Conservation (phyloP, 2,113 vertebrate species). For the Mionectes macconnelli region DNA sequence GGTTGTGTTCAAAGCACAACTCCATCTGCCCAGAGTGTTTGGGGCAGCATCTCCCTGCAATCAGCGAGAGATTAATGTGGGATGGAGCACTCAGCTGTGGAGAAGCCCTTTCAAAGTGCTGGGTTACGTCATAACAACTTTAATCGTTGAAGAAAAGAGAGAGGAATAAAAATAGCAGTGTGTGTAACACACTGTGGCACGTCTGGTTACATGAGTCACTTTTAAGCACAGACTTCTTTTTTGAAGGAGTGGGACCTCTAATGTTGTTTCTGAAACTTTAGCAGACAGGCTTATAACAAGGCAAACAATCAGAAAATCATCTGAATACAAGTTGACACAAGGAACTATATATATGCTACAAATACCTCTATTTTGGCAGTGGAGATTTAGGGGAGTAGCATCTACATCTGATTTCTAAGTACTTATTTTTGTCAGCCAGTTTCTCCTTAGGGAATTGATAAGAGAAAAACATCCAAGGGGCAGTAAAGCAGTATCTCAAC, state of each 20-base stretch:
- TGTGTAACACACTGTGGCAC: neutral
- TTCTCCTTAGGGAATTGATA: neutral
- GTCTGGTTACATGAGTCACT: neutral
- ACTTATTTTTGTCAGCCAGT: neutral
- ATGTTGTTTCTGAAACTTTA: neutral
- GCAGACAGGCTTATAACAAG: neutral
- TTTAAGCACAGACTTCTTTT: neutral
- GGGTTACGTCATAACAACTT: neutral
- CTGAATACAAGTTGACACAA: neutral
- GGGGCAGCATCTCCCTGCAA: neutral
- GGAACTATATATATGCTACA: neutral
- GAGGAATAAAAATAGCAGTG: neutral
- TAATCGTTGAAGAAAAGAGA: neutral
- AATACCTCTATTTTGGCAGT: neutral
- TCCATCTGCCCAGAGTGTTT: fast-evolving
- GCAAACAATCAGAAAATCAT: neutral
- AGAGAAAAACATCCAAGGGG: neutral
- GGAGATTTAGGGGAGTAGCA: neutral
- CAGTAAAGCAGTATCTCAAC: neutral
- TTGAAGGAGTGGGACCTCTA: neutral
- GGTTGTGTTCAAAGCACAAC: neutral
- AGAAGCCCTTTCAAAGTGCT: neutral
- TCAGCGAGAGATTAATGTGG: neutral
- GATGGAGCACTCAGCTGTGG: neutral
- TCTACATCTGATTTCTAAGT: neutral